phyloP scores from a whole-genome alignment of 2,888 invertebrate species.

The Ceratothoa steindachneri region DNA sequence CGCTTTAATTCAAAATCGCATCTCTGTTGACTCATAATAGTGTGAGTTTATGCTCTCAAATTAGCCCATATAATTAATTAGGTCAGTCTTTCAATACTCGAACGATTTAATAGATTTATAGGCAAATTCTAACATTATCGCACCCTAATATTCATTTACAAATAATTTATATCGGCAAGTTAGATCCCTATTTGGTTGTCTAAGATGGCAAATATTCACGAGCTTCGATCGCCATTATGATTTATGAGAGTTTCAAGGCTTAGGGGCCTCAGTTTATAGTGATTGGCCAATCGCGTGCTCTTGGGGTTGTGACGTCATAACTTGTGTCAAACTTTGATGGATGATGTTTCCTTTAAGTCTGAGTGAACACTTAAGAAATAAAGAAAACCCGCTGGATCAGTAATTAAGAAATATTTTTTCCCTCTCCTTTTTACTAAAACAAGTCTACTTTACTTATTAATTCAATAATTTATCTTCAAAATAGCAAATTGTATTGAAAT shows the following conservation, averaged over 20 bases:
- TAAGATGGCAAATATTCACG: conserved; percentile 13
- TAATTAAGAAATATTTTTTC: neutral
- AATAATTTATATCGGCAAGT: neutral
- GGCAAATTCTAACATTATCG: no score
- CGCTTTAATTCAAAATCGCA: no score
- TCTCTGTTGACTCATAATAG: no score
- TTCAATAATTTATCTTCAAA: no score
- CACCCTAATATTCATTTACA: conserved; percentile 7
- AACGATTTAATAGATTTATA: no score
- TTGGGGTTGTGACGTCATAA: neutral
- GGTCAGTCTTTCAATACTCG: no score
- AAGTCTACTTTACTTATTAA: no score
- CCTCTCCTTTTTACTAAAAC: neutral
- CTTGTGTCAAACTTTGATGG: neutral
- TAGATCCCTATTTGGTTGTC: neutral
- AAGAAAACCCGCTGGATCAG: no score
- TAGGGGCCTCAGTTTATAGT: neutral
- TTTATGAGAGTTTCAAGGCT: neutral
- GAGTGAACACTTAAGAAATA: neutral
- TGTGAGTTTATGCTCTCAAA: no score
- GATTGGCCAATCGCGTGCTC: neutral
- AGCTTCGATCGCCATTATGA: neutral
- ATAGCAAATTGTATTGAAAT: no score
- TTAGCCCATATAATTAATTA: no score
- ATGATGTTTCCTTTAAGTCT: no score